Evolutionary conservation across 2,113 vertebrate genomes (phyloP).

Genomic region (Stegastes partitus): DNA sequence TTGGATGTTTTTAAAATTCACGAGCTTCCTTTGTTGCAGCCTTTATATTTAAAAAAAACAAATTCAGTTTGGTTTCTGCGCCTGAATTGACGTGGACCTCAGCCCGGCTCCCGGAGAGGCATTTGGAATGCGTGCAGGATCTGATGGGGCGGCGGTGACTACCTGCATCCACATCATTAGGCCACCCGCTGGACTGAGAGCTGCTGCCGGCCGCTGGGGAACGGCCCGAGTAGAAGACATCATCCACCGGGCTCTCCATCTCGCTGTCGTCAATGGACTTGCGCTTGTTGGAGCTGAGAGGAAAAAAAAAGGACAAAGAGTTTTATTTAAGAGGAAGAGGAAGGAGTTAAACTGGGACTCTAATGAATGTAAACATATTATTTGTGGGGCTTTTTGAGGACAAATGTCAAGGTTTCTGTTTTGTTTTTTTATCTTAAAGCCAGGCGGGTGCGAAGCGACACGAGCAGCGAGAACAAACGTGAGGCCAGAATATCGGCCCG

Average conservation of each 20-base stretch:
- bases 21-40: no score
- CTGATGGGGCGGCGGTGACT: conserved; percentile 20
- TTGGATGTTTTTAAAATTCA: neutral
- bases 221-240: conserved; percentile 95
- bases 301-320: conserved; percentile 1
- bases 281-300: conserved; percentile 92
- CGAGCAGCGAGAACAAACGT: conserved; percentile 46
- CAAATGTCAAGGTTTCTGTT: conserved; percentile 38
- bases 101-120: conserved; percentile 32
- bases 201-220: conserved; percentile 94
- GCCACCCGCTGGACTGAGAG: conserved; percentile 93
- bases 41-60: no score
- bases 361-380: conserved; percentile 10
- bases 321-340: neutral
- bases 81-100: conserved; percentile 59
- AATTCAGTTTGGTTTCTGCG: neutral
- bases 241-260: conserved; percentile 96
- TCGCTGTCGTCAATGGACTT: conserved; percentile 97
- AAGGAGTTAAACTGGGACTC: neutral
- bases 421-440: conserved; percentile 46
- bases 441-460: conserved; percentile 22
- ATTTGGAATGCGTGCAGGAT: neutral
- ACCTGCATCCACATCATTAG: conserved; percentile 95
- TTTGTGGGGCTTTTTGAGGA: conserved; percentile 28
- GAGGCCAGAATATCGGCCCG: conserved; percentile 14